These are phyloP conservation scores for Pollimyrus isidori DNA, from an alignment of 2,113 vertebrate genomes.

Conservation along the genomic window DNA sequence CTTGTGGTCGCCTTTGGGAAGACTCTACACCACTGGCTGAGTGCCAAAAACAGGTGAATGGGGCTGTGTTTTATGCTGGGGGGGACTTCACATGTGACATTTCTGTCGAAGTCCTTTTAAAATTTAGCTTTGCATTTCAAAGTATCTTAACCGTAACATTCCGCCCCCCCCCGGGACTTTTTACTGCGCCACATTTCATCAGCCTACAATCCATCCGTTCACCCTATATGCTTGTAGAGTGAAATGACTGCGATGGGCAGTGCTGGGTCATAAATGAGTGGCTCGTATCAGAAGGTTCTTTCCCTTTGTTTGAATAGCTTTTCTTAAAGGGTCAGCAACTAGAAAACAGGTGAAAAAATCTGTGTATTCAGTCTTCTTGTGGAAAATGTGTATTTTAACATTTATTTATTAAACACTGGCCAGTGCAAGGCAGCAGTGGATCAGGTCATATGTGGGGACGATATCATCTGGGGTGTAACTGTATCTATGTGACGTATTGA, in stretches of 20 bases:
- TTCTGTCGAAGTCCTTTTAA: neutral
- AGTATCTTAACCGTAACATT: neutral
- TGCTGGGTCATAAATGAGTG: neutral
- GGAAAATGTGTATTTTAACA: neutral
- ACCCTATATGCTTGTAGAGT: neutral
- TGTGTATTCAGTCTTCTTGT: neutral
- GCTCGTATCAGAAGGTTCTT: neutral
- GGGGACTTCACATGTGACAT: neutral
- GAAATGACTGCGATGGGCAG: neutral
- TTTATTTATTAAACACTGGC: neutral
- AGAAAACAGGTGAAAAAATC: neutral
- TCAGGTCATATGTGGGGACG: neutral
- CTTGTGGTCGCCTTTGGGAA: neutral
- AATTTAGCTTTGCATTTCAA: constrained; percentile 7
- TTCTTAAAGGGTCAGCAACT: neutral
- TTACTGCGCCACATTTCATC: neutral
- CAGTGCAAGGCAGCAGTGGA: neutral
- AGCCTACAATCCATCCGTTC: neutral
- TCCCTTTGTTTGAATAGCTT: neutral
- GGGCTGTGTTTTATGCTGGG: neutral
- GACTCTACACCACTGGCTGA: neutral
- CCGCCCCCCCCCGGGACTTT: too few relatives aligned
- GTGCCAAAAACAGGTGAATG: neutral
- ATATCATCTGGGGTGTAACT: neutral
- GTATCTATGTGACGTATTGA: neutral